Conservation (phyloP, 92 coral and sea anemone species). For the Epizoanthus stellaris region DNA sequence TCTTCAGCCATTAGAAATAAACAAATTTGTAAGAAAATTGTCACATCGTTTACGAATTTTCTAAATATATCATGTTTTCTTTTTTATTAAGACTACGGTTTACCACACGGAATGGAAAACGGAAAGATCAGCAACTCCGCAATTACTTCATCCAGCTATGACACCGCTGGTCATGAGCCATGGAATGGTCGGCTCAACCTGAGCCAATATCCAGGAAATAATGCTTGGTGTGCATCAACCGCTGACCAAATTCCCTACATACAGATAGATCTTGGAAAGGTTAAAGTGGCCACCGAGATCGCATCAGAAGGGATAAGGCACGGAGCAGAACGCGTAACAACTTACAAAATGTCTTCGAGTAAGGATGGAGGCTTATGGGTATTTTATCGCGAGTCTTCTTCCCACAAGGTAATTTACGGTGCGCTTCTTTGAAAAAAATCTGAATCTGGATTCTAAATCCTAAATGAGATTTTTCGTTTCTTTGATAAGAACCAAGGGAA, state of each 20-base stretch:
- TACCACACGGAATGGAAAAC: conserved; percentile 59
- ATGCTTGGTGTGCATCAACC: conserved; percentile 64
- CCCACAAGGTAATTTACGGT: conserved; percentile 8
- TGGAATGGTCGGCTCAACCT: conserved; percentile 59
- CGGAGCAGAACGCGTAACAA: conserved; percentile 19
- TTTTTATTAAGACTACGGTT: too few species aligned
- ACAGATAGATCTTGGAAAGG: conserved; percentile 60
- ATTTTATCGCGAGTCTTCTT: conserved; percentile 22
- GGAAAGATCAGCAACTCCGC: conserved; percentile 36
- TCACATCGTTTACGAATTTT: neutral
- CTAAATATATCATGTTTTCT: too few species aligned
- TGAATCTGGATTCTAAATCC: too few species aligned
- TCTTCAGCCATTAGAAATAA: neutral
- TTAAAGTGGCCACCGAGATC: conserved; percentile 39
- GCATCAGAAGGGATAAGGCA: conserved; percentile 52
- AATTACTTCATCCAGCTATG: conserved; percentile 54
- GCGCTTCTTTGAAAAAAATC: too few species aligned
- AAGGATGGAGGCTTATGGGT: conserved; percentile 56
- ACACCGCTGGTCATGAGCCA: conserved; percentile 51
- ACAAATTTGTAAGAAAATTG: neutral
- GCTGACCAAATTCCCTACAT: conserved; percentile 36
- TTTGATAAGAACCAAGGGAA: too few species aligned
- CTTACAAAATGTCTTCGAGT: conserved; percentile 56
- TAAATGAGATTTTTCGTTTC: too few species aligned
- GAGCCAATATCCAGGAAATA: neutral